Evolutionary conservation across 2,113 vertebrate genomes (phyloP), one percentile per base, ranked within the genome.

Genomic region (Cyprinus carpio): DNA sequence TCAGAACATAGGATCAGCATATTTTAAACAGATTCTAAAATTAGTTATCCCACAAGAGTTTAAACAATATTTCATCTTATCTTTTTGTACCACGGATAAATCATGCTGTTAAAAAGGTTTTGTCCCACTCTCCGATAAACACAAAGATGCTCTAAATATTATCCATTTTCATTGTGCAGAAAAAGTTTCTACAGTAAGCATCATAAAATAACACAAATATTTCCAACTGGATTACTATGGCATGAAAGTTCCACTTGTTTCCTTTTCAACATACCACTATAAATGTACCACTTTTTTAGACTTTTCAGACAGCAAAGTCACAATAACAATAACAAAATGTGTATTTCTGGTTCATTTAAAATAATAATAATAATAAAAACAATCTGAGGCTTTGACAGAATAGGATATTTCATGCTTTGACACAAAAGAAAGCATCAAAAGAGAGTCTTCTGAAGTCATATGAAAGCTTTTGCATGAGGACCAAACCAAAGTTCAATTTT

Each of bases 301-400:
- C n/a, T 75, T 31, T 23, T 23, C 10, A 71, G 67, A 27, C 31
- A 84, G 25, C 69, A 34, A 27, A 37, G 16, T 65, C 72, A 65
- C 54, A 46, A 84, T 60, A 51, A 84, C 56, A 72, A 37, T 25
- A 27, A 40, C 27, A 60, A 13, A 75, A 74, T 75, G 8, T 23
- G 15, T 60, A 40, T 71, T n/a, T 67, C 2, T 18, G 13, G 2
- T 40, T 40, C 27, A 56, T 37, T 27, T 15, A 54, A 23, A 40
- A 34, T 37, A 34, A 23, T 25, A 25, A 62, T 46, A 43, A 29
- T 34, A 34, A 11, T 16, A 16, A 46, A 46, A 15, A 1, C n/a
- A 43, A 10, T 60, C 46, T 0, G 40, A 76, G 20, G 56, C 25
- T 37, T 49, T 51, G 15, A 75, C 13, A 51, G 10, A 27, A 65